Evolutionary conservation across 2,888 invertebrate genomes (phyloP).

Genomic region (Entomobrya proxima): DNA sequence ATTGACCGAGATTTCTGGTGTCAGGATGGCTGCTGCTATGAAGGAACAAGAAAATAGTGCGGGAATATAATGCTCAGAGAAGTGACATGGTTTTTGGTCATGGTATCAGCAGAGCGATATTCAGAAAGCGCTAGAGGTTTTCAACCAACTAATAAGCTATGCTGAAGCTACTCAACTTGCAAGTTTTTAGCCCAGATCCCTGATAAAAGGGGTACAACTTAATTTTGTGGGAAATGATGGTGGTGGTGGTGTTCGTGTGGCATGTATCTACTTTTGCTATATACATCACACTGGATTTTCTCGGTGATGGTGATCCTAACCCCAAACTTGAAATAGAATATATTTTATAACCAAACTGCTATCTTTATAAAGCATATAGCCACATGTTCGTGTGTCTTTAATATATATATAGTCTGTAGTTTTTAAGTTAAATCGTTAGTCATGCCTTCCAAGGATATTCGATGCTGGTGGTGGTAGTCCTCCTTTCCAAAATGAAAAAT

Average conservation of each 20-base stretch:
- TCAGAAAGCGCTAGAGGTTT: neutral
- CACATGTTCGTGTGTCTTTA: no score
- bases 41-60: neutral
- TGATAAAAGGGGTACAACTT: conserved; percentile 33
- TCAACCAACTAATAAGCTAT: neutral
- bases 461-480: neutral
- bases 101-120: neutral
- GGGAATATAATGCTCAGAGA: neutral
- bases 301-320: neutral
- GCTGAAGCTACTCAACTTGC: no score
- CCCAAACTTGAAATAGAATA: neutral
- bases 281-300: no score
- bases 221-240: conserved; percentile 17
- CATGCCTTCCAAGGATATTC: no score
- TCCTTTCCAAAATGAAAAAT: conserved; percentile 61
- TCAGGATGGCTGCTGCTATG: neutral
- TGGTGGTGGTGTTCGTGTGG: neutral
- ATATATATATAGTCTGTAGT: no score
- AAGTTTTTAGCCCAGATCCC: neutral
- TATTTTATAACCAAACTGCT: neutral
- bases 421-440: no score
- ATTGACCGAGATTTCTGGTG: conserved; percentile 56
- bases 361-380: no score
- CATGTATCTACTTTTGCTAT: no score
- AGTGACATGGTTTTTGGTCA: conserved; percentile 1